Conservation (phyloP, 1,140 invertebrate genomes). For the Neodiprion pinetum region DNA sequence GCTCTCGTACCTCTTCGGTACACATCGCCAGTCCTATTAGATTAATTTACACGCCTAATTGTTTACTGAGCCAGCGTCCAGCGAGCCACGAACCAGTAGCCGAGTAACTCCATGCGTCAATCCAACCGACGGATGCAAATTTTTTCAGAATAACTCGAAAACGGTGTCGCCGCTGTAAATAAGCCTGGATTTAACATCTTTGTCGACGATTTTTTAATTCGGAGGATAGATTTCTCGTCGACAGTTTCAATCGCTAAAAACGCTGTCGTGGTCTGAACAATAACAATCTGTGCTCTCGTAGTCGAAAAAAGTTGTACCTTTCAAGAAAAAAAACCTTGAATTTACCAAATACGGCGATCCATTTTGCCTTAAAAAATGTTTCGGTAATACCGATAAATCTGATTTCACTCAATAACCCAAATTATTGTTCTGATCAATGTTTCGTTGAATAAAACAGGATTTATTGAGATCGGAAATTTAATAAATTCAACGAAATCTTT, state of each 20-base stretch:
- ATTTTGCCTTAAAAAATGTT: no score
- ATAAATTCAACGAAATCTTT: no score
- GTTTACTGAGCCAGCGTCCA: conserved; percentile 34
- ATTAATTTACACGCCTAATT: conserved; percentile 48
- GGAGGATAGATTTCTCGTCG: not conserved
- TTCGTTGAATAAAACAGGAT: no score
- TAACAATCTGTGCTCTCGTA: no score
- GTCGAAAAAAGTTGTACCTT: no score
- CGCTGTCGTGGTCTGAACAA: no score
- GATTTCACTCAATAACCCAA: no score
- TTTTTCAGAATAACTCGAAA: not conserved
- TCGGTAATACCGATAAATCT: no score
- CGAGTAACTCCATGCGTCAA: conserved; percentile 19
- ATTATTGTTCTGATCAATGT: no score
- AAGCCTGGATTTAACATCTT: not conserved
- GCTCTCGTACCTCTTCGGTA: not conserved
- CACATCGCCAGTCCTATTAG: conserved; percentile 34
- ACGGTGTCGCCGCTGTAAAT: not conserved
- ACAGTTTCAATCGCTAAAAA: not conserved
- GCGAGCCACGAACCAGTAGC: conserved; percentile 21
- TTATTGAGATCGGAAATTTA: no score
- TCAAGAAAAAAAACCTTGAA: no score
- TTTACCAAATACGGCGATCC: no score
- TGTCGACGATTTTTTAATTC: not conserved
- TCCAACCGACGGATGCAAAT: not conserved